Percentiles rank a stretch among this genome's conserved stretches.
Evolutionary conservation across 2,888 invertebrate species (phyloP).

Genomic region (Trichogramma dendrolimi): DNA sequence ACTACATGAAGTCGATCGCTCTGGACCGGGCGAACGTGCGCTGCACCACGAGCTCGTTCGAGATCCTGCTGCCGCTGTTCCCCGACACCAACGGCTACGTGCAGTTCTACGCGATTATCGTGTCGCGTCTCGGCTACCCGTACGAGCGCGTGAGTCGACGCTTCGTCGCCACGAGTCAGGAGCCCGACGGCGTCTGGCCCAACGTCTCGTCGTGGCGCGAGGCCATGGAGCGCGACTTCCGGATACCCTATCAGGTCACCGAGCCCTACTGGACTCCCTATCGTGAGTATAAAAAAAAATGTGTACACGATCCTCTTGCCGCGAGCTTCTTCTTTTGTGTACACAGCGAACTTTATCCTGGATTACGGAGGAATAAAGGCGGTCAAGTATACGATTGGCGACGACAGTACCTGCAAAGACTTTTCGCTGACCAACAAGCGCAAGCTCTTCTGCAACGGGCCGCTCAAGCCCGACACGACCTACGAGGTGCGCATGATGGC

Average conservation of each 20-base stretch:
- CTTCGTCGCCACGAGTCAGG: constrained; percentile 16
- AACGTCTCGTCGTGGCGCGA: constrained; percentile 42
- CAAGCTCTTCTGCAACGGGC: constrained; percentile 63
- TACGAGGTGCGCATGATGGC: constrained; percentile 66
- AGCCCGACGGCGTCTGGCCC: constrained; percentile 37
- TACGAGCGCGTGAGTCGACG: not conserved
- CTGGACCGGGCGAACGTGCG: constrained; percentile 39
- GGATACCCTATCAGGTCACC: constrained; percentile 42
- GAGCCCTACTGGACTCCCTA: constrained; percentile 37
- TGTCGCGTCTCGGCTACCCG: constrained; percentile 34
- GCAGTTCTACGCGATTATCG: constrained; percentile 42
- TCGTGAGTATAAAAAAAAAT: constrained; percentile 33
- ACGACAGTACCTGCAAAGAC: constrained; percentile 39
- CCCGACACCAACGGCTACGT: constrained; percentile 38
- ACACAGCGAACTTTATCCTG: constrained; percentile 10
- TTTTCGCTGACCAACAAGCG: constrained; percentile 32
- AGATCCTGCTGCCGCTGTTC: constrained; percentile 43
- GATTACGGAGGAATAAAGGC: constrained; percentile 44
- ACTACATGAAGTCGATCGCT: constrained; percentile 39
- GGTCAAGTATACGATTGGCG: constrained; percentile 42
- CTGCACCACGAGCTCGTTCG: constrained; percentile 38
- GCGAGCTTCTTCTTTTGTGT: not conserved
- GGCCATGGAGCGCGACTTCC: constrained; percentile 38
- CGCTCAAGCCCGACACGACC: constrained; percentile 60
- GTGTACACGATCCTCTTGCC: not conserved